A percentile compares a stretch with the other conserved stretches of the same genome.
Conservation (phyloP, 2,113 vertebrate species). For the Equus quagga region DNA sequence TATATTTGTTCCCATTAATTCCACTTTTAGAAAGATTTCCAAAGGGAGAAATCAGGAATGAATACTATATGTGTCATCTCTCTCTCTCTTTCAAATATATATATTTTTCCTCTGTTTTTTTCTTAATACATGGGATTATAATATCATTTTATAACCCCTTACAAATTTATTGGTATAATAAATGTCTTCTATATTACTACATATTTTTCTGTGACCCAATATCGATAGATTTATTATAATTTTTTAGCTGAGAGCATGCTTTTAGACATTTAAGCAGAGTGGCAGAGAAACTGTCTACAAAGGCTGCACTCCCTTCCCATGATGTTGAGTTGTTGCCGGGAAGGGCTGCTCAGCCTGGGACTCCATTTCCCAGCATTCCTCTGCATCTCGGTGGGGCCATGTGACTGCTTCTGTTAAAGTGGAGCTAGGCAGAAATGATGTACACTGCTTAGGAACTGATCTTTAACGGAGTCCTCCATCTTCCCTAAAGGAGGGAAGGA, state of each 20-base stretch:
- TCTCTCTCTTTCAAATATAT: neutral
- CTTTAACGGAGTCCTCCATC: neutral
- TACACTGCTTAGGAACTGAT: neutral
- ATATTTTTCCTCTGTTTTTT: neutral
- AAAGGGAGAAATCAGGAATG: neutral
- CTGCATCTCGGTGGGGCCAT: neutral
- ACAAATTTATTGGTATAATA: neutral
- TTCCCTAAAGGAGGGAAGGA: too few species aligned
- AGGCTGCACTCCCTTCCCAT: neutral
- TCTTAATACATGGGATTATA: neutral
- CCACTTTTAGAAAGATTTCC: neutral
- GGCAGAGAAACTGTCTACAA: neutral
- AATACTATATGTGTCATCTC: neutral
- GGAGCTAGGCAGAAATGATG: neutral
- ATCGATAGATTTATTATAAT: neutral
- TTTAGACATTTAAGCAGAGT: neutral
- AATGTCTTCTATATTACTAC: neutral
- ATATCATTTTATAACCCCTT: neutral
- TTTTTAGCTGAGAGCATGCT: neutral
- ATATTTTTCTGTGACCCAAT: neutral
- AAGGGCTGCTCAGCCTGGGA: neutral
- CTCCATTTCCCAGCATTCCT: neutral
- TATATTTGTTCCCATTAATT: neutral
- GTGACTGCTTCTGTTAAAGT: neutral
- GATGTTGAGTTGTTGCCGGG: neutral